Evolutionary conservation across 2,888 invertebrate genomes (phyloP).

Genomic region (Troilus luridus): DNA sequence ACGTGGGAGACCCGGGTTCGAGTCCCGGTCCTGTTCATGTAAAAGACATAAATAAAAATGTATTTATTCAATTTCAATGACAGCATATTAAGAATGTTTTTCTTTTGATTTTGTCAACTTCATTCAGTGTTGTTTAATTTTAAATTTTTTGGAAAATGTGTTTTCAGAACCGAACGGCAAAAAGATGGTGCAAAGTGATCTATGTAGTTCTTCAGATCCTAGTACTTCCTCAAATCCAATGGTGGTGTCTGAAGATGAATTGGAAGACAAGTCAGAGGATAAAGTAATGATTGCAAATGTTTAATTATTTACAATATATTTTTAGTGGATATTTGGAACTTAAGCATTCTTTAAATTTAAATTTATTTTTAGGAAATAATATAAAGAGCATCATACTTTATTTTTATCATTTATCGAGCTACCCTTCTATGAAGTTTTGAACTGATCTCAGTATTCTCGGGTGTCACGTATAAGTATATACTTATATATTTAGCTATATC

Average conservation of each 20-base stretch:
- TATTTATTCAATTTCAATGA: not conserved
- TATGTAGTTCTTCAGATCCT: not conserved
- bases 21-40: too few relatives aligned
- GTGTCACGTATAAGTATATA: too few relatives aligned
- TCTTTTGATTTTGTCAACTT: not conserved
- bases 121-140: not conserved
- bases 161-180: not conserved
- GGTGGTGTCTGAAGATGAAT: slow-evolving; percentile 1
- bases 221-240: not conserved
- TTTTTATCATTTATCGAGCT: too few relatives aligned
- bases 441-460: too few relatives aligned
- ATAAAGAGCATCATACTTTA: too few relatives aligned
- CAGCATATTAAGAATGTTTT: not conserved
- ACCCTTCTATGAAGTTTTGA: too few relatives aligned
- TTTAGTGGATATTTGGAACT: not conserved
- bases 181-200: slow-evolving; percentile 3
- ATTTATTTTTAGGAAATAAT: too few relatives aligned
- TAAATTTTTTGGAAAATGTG: not conserved
- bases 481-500: too few relatives aligned
- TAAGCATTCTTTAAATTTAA: too few relatives aligned
- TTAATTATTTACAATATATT: not conserved
- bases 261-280: not conserved
- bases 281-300: not conserved
- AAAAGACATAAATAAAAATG: not conserved
- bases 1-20: too few relatives aligned